Base-by-base conservation (phyloP, 2,113 vertebrate genomes). In the Vireo altiloquus region DNA sequence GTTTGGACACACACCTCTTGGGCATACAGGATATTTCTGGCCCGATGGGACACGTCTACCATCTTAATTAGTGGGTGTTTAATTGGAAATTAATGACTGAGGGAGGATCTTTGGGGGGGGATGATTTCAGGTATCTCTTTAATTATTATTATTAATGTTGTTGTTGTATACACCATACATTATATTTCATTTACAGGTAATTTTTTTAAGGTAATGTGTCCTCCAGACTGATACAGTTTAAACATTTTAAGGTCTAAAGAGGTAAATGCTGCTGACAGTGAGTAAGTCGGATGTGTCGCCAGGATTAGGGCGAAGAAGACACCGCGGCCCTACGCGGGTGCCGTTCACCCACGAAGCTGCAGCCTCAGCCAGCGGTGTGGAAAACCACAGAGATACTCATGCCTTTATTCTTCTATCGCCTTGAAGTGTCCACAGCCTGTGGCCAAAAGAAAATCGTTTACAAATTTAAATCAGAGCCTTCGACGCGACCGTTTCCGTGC, bases 211-310 rank as follows among this genome's bases (percentile, higher is more conserved):
- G 10, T 31, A 37, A 63, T 33, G 12, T 9, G 46, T 47, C 13
- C 27, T 47, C 8, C 42, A 15, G 25, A 8, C 11, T 23, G 31
- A 13, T 2, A 69, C 1, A 2, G 1, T 68, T 71, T 10, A 28
- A 59, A 1, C 4, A 1, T 20, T 78, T 79, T 11, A 28, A 69
- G 31, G 23, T 25, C 7, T 4, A 37, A 56, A 42, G 64, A 42
- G 16, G 27, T 17, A 28, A 53, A 60, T 25, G 7, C 63, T 15
- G 37, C 31, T 27, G 59, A 23, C 20, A 11, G 24, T 2, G 12
- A 19, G 22, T 5, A 16, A 11, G 10, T 8, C 10, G 10, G 65
- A 6, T 0, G 12, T 31, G 15, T 17, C 4, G 2, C 37, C 7
- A 10, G 17, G 21, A 11, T 35, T 4, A 11, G 31, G 40, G 19